Conservation (phyloP, 1,140 invertebrate genomes). For the Drosophila kepulauana region DNA sequence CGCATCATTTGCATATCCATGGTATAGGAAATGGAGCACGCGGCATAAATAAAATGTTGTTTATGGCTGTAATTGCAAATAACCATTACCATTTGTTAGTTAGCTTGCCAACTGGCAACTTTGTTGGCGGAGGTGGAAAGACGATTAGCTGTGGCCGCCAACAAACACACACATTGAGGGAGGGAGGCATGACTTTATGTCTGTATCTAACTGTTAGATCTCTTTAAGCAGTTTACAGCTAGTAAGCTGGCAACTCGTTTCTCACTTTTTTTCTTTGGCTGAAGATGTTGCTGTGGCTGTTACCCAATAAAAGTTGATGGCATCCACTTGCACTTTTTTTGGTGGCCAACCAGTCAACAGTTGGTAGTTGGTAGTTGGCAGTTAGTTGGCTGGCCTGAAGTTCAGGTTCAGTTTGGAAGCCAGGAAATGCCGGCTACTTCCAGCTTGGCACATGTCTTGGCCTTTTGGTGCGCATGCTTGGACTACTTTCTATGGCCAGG, state of each 20-base stretch:
- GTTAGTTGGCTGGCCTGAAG: conserved; percentile 53
- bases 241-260: conserved; percentile 38
- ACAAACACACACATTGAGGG: neutral
- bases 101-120: neutral
- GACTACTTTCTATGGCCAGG: conserved; percentile 80
- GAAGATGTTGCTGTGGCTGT: conserved; percentile 20
- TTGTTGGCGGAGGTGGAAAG: neutral
- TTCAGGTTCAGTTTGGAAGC: conserved; percentile 75
- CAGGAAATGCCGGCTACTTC: conserved; percentile 68
- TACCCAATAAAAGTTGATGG: conserved; percentile 45
- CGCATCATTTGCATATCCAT: conserved; percentile 74
- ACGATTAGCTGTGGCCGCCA: neutral
- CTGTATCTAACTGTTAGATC: conserved; percentile 24
- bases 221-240: neutral
- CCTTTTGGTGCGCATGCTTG: conserved; percentile 66
- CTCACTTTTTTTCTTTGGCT: neutral
- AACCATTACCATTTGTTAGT: conserved; percentile 47
- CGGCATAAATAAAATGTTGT: conserved; percentile 76
- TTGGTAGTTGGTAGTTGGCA: neutral
- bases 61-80: conserved; percentile 70
- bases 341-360: neutral
- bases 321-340: conserved; percentile 49
- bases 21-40: conserved; percentile 73
- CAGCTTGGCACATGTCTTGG: conserved; percentile 42
- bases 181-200: conserved; percentile 23